Base-by-base conservation (phyloP, 2,113 vertebrate genomes). In the Forbesichthys papilliferus region DNA sequence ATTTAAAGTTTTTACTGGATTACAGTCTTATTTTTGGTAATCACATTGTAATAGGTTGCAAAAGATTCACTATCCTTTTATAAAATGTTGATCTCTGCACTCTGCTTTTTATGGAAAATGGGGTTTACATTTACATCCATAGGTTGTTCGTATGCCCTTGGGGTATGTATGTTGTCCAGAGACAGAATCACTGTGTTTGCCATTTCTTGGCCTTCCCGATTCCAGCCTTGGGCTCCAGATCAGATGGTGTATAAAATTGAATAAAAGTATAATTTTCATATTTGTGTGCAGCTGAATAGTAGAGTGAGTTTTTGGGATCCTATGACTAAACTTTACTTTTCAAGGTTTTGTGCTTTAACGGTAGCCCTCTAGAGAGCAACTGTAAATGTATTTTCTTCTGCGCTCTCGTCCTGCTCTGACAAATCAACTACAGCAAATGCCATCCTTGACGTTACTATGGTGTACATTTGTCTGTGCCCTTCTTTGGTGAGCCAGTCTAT, bases 391-490 rank as follows among this genome's bases (percentile, higher is more conserved):
- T 33, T 66, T 1, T 34, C 59, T 20, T 52, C 33, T 11, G 2
- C 1, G 34, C 62, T 62, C 20, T 71, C 58, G 27, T 5, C 73
- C 63, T 48, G 1, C 69, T 68, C n/a, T 0, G 70, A 78, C 75
- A 69, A 72, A 84, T 86, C 86, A 79, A 88, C 55, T 63, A 47
- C 73, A 61, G 27, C 27, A 27, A 27, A 27, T 34, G 56, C 57
- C 75, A 62, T 81, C 79, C 62, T 54, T 71, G 34, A 62, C 12
- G 64, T 89, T 68, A 68, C 86, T 81, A 70, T 82, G 80, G 86
- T 61, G 66, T 86, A 68, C 52, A 13, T 58, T 65, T 58, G 11
- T 75, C 81, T 61, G 14, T 51, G 55, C 48, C 60, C 27, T 36
- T 52, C 49, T 63, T 34, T 61, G 53, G 20, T 59, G 52, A 69